These are phyloP conservation scores for Mareca strepera DNA, from an alignment of 2,797 vertebrate species.

Conservation along the genomic window DNA sequence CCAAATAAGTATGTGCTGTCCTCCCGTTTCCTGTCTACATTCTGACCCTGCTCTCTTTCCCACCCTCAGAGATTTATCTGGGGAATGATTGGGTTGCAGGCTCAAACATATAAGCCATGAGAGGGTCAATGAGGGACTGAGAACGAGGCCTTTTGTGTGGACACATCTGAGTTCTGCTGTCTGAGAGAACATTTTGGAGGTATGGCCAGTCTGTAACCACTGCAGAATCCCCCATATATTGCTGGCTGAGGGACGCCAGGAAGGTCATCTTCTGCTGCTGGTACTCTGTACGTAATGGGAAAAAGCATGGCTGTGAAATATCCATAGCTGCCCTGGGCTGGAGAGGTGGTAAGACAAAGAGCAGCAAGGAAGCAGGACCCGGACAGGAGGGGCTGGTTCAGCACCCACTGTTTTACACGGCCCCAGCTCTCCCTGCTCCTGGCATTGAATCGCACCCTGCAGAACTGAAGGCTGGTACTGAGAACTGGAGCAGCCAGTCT, in stretches of 20 bases:
- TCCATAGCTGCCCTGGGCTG: not conserved
- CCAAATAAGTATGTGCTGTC: not conserved
- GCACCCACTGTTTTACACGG: not conserved
- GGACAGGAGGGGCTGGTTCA: not conserved
- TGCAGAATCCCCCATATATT: not conserved
- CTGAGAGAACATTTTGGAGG: not conserved
- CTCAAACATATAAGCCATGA: conserved; percentile 1
- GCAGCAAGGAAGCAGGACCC: not conserved
- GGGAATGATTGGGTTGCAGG: conserved; percentile 33
- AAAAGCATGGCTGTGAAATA: not conserved
- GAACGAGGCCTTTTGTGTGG: not conserved
- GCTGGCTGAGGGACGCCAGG: not conserved
- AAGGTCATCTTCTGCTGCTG: not conserved
- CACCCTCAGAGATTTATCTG: conserved; percentile 35
- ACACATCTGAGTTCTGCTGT: not conserved
- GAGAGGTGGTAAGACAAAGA: not conserved
- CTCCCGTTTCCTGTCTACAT: conserved; percentile 53
- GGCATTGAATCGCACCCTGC: not conserved
- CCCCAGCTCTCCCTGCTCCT: not conserved
- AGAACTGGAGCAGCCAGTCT: not conserved
- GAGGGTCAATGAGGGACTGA: not conserved
- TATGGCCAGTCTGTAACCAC: not conserved
- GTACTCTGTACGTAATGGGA: not conserved
- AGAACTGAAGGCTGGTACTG: conserved; percentile 2
- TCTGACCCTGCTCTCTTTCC: conserved; percentile 48